Evolutionary conservation across 2,888 invertebrate genomes (phyloP), one percentile per base, ranked within the genome.

Genomic region (Drosophila limbata): DNA sequence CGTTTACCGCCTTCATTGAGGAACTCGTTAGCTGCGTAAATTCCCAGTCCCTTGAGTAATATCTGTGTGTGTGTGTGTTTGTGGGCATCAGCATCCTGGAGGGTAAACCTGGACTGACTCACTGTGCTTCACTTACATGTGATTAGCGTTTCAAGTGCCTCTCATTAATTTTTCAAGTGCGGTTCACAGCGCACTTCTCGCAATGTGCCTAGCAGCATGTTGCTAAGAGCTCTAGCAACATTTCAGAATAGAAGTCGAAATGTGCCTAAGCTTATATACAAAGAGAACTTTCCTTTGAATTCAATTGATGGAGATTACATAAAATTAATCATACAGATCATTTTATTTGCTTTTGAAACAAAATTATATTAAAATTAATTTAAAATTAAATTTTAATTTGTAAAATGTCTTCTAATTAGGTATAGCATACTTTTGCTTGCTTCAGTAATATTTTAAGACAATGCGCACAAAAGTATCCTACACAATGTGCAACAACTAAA

Each of bases 121-220:
- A 45, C 47, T 72, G 59, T 64, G 71, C 71, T 78, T 84, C 82
- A 77, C 84, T 80, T 84, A 78, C 84, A 75, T 77, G 80, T 77
- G 84, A 87, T 85, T 87, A 87, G 84, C 78, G 80, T 66, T 84
- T 87, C 84, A 69, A 85, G 84, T 84, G 71, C 52, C 80, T 68
- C 84, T 80, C 80, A 82, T 85, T 85, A 84, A 82, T 75, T 77
- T 87, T 84, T 84, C 79, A 86, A 86, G 79, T 86, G 84, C 63
- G 69, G 85, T 61, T 69, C 72, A 42, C 53, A 66, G 65, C 59
- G 56, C 72, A 37, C 79, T 73, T 59, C 37, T 61, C 15, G 40
- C 44, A 78, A 55, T 45, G 19, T 50, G 35, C 13, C 13, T 19
- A 37, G 77, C 81, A 83, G 73, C 80, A 82, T 82, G 77, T 69